phyloP scores from a whole-genome alignment of 2,797 vertebrate genomes.

The Centroberyx gerrardi region DNA sequence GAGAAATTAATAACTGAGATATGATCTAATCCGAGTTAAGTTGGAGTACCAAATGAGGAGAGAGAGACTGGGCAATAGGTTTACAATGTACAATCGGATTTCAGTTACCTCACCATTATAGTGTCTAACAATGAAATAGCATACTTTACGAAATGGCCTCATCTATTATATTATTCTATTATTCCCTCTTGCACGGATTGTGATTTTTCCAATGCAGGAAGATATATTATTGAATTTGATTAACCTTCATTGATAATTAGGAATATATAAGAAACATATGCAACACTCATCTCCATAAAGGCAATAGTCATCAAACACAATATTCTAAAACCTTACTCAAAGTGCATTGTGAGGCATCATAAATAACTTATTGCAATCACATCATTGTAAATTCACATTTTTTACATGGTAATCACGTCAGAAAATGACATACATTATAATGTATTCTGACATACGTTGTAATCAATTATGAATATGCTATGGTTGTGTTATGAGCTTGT shows the following conservation, averaged over 20 bases:
- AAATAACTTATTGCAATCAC: no score
- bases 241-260: no score
- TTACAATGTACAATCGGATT: slow-evolving; percentile 56
- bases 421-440: no score
- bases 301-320: no score
- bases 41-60: slow-evolving; percentile 6
- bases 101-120: slow-evolving; percentile 17
- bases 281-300: no score
- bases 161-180: slow-evolving; percentile 12
- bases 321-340: no score
- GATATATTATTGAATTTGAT: background rate
- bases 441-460: background rate
- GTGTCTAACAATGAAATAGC: slow-evolving; percentile 25
- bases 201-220: background rate
- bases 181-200: background rate
- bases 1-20: slow-evolving; percentile 62
- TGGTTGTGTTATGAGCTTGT: slow-evolving; percentile 1
- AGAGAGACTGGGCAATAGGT: slow-evolving; percentile 6
- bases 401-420: no score
- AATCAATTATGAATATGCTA: slow-evolving; percentile 32
- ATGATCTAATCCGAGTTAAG: slow-evolving; percentile 59
- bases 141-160: slow-evolving; percentile 17
- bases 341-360: no score
- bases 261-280: no score
- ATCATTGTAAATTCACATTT: no score